Evolutionary conservation across 2,113 vertebrate species (phyloP), one percentile per base, ranked within the genome.

Genomic region (Corythoichthys intestinalis): DNA sequence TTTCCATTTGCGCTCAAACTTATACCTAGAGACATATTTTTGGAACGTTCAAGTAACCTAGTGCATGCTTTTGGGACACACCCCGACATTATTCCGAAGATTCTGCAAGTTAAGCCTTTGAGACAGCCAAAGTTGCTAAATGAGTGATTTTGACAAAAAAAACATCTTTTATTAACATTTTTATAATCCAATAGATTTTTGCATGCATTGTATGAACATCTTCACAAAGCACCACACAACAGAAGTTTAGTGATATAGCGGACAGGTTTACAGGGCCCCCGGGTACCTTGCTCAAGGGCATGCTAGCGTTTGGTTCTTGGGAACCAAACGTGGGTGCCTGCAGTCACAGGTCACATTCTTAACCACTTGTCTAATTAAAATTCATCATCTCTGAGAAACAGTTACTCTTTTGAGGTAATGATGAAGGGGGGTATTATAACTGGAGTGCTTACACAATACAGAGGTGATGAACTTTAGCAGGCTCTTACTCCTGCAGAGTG

Each of bases 401-500:
- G 44, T 76, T 73, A 66, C 65, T 4, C 65, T 68, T 67, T 73
- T 67, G 66, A 9, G 17, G 73, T 59, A 56, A 76, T 72, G 73
- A 85, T 83, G 71, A 86, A 86, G 76, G 86, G 62, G 80, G 84
- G 79, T 83, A 84, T 86, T 86, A 87, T 79, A 84, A 80, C 71
- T 70, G 48, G 2, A 13, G 65, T 91, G 89, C 86, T 84, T 88
- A 87, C 85, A 91, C 82, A 93, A 91, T 82, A 90, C 63, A 77
- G 70, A 88, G 91, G 88, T 87, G 83, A 73, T 83, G 82, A 89
- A 87, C 88, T 85, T 86, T 82, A 80, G 85, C 85, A 85, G 80
- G 82, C 84, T 85, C 48, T 77, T 82, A 86, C 88, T 86, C 90
- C 89, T 88, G 84, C 78, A 80, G 89, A 78, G 89, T 87, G 83